Evolutionary conservation across 2,888 invertebrate species (phyloP).

Genomic region (Byasa hedistus): DNA sequence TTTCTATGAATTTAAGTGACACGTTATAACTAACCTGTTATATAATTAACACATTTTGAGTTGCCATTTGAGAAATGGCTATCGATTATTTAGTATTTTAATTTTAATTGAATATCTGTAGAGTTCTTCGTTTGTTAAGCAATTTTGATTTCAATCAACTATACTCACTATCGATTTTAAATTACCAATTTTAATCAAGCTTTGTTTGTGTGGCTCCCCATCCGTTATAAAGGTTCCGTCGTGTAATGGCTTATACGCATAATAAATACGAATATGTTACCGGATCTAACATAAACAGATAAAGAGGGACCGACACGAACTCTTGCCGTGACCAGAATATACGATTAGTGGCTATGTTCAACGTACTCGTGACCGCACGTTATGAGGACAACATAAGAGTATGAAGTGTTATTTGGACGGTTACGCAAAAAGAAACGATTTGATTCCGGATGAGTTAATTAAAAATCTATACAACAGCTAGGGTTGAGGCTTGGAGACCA

Average conservation of each 20-base stretch:
- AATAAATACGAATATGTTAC: constrained; percentile 49
- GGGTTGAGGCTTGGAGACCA: too few species aligned
- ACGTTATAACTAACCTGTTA: background rate
- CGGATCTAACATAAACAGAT: constrained; percentile 55
- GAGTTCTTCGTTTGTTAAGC: background rate
- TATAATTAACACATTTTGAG: too few species aligned
- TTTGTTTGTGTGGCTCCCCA: constrained; percentile 15
- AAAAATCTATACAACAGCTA: too few species aligned
- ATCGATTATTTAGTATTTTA: too few species aligned
- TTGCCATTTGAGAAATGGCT: too few species aligned
- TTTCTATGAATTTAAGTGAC: background rate
- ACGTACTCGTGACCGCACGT: constrained; percentile 7
- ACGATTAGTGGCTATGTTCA: constrained; percentile 26
- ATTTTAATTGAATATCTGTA: background rate
- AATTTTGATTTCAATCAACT: background rate
- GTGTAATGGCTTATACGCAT: constrained; percentile 39
- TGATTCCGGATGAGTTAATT: too few species aligned
- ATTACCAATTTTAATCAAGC: constrained; percentile 8
- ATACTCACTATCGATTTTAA: background rate
- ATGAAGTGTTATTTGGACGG: background rate
- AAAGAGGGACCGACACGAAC: constrained; percentile 46
- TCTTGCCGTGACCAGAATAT: constrained; percentile 49
- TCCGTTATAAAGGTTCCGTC: constrained; percentile 36
- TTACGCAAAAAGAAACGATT: background rate
- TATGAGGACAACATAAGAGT: constrained; percentile 5